Conservation (phyloP, 1,140 invertebrate genomes). For the Mamestra configurata region DNA sequence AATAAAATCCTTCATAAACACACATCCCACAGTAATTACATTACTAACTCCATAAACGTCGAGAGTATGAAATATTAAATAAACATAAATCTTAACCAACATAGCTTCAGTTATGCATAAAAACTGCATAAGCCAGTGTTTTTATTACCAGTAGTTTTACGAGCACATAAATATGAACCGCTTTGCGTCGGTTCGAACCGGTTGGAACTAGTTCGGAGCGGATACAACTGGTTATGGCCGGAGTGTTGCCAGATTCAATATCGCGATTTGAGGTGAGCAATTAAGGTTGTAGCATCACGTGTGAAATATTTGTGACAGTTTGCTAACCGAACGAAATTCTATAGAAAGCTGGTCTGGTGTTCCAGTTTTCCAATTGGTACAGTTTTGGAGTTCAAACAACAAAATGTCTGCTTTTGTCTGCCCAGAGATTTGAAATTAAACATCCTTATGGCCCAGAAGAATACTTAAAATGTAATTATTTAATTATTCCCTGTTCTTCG, state of each 20-base stretch:
- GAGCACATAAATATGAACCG: conserved; percentile 51
- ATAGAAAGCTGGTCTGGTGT: too few relatives aligned
- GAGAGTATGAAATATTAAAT: conserved; percentile 33
- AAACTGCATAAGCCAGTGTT: conserved; percentile 53
- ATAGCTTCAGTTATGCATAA: conserved; percentile 47
- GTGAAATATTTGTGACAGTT: background rate
- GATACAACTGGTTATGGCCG: conserved; percentile 51
- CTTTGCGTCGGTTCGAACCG: conserved; percentile 50
- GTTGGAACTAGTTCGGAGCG: conserved; percentile 46
- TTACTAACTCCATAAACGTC: conserved; percentile 32
- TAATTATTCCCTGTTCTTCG: too few relatives aligned
- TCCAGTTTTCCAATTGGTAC: too few relatives aligned
- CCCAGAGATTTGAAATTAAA: too few relatives aligned
- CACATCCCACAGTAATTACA: conserved; percentile 27
- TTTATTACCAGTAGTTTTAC: conserved; percentile 43
- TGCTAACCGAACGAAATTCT: too few relatives aligned
- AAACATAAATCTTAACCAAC: conserved; percentile 29
- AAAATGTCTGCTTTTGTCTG: too few relatives aligned
- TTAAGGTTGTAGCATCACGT: background rate
- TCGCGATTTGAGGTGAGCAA: conserved; percentile 24
- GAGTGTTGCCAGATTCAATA: conserved; percentile 24
- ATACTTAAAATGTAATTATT: too few relatives aligned
- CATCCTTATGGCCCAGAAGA: too few relatives aligned
- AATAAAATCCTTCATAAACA: conserved; percentile 33
- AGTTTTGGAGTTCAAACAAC: too few relatives aligned